Base-by-base conservation (phyloP, 2,888 invertebrate species). In the Peribatodes rhomboidaria region DNA sequence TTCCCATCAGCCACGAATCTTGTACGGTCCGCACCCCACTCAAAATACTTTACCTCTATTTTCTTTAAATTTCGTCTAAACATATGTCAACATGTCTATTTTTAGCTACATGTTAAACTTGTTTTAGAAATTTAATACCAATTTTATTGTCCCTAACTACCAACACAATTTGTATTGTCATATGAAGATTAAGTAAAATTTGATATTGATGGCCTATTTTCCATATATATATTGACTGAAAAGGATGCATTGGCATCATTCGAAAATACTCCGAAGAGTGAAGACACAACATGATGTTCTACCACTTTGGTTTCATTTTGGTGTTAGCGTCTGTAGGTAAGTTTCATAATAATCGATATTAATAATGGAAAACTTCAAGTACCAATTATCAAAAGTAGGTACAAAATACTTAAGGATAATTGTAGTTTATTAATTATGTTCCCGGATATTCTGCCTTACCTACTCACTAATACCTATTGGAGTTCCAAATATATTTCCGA, bases 261-360 rank as follows among this genome's bases (percentile, higher is more conserved):
- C 57, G n/a, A 61, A 47, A 9, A n/a, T 18, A 31, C 41, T 47
- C 54, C 46, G 3, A 52, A 37, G 64, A 50, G 67, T 46, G 22
- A 65, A 50, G 46, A 50, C 49, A 54, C 46, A 14, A 39, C 35
- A 79, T 64, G 54, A 85, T 83, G 84, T 71, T 60, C 18, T 42
- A 10, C 18, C 75, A 70, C 65, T 6, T 78, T 41, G 74, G 67
- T 65, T 33, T 75, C 35, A 65, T 59, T 16, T 42, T 77, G 14
- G 33, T 79, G 37, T 61, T 82, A 11, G 68, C 76, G 20, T 77
- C 74, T 41, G 54, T 73, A 35, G 77, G 84, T 83, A 74, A 83
- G 83, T 78, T 72, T 14, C 2, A 8, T 7, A 14, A 22, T 2
- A 7, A 11, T 2, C 27, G 6, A 27, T 27, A 47, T 42, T 18